Percentiles rank a stretch among this genome's conserved stretches.
Evolutionary conservation across 1,140 invertebrate species (phyloP).

Genomic region (Hypothenemus hampei): DNA sequence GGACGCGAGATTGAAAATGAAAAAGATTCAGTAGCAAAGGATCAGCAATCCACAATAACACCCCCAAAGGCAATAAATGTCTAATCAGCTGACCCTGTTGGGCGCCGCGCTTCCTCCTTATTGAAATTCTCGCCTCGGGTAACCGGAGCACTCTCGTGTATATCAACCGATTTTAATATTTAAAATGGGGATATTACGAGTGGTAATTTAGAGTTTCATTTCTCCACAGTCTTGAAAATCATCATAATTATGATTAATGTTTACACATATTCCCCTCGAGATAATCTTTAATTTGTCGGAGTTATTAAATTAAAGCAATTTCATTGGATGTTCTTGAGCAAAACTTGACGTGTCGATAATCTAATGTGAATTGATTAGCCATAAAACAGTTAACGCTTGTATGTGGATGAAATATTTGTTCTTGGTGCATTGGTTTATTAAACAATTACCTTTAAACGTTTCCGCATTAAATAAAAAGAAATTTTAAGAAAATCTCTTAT

Average conservation of each 20-base stretch:
- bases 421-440: too few species aligned
- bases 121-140: slow-evolving; percentile 22
- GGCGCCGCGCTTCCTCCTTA: slow-evolving; percentile 8
- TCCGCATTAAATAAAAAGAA: too few species aligned
- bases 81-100: too few species aligned
- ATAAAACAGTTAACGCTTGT: slow-evolving; percentile 12
- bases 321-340: background rate
- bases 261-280: slow-evolving; percentile 18
- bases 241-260: slow-evolving; percentile 29
- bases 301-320: slow-evolving; percentile 26
- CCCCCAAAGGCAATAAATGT: too few species aligned
- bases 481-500: too few species aligned
- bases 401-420: slow-evolving; percentile 9
- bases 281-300: slow-evolving; percentile 26
- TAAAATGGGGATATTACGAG: slow-evolving; percentile 15
- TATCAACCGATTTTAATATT: slow-evolving; percentile 28
- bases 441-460: too few species aligned
- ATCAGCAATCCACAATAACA: too few species aligned
- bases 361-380: slow-evolving; percentile 19
- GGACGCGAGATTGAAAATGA: too few species aligned
- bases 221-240: slow-evolving; percentile 19
- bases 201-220: slow-evolving; percentile 25
- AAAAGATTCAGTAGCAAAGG: too few species aligned
- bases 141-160: slow-evolving; percentile 12
- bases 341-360: slow-evolving; percentile 17